Percentiles rank a stretch among this genome's conserved stretches.
phyloP scores from a whole-genome alignment of 1,140 invertebrate genomes.

The Galleria mellonella region DNA sequence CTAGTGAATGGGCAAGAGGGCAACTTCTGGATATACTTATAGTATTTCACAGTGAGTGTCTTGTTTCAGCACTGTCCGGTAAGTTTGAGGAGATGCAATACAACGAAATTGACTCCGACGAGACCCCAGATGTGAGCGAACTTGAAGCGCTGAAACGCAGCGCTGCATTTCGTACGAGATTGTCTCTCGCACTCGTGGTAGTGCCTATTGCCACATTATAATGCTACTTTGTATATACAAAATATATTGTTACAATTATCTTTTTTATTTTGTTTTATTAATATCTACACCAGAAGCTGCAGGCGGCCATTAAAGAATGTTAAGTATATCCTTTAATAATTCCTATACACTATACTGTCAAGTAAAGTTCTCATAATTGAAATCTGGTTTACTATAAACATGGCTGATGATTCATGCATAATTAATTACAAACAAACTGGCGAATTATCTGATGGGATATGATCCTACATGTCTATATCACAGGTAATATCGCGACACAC shows the following conservation, averaged over 20 bases:
- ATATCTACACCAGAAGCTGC: no score
- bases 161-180: conserved; percentile 9
- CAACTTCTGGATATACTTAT: neutral
- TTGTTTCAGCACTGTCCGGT: conserved; percentile 55
- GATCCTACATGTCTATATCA: no score
- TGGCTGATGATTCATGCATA: no score
- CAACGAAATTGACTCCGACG: conserved; percentile 59
- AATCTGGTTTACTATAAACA: no score
- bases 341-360: no score
- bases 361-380: no score
- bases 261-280: conserved; percentile 35
- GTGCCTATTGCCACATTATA: conserved; percentile 49
- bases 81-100: conserved; percentile 66
- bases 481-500: no score
- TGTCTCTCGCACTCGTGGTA: conserved; percentile 15
- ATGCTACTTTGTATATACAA: conserved; percentile 63
- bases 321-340: no score
- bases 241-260: conserved; percentile 69
- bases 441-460: no score
- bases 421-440: no score
- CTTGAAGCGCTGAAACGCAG: conserved; percentile 62
- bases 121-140: conserved; percentile 61
- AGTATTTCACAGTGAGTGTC: conserved; percentile 12
- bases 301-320: no score
- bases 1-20: no score